Evolutionary conservation across 2,888 invertebrate genomes (phyloP).

Genomic region (Boloria euphrosyne): DNA sequence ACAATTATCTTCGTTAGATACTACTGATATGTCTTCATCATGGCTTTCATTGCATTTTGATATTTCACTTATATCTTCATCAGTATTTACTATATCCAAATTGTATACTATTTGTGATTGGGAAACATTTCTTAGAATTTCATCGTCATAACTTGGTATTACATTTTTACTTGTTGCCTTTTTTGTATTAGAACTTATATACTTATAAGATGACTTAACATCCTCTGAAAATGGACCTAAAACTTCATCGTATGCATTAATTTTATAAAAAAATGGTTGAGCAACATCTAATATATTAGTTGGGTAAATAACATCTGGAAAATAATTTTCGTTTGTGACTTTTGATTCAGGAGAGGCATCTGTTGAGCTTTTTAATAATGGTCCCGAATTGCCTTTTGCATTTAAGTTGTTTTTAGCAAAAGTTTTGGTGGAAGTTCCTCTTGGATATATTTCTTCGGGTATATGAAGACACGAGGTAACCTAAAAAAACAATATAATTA

Average conservation of each 20-base stretch:
- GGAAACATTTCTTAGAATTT: not conserved
- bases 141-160: not conserved
- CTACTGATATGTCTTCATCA: not conserved
- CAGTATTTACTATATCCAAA: not conserved
- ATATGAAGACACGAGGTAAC: constrained; percentile 8
- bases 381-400: not conserved
- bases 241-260: constrained; percentile 42
- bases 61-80: not conserved
- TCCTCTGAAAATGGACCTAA: constrained; percentile 57
- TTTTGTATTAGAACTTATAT: constrained; percentile 27
- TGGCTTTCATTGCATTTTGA: not conserved
- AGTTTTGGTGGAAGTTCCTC: not conserved
- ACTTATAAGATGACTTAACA: constrained; percentile 52
- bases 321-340: constrained; percentile 30
- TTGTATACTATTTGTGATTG: not conserved
- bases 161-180: constrained; percentile 14
- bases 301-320: constrained; percentile 47
- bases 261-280: constrained; percentile 57
- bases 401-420: not conserved
- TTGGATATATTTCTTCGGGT: constrained; percentile 9
- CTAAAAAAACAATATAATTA: constrained; percentile 14
- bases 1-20: not conserved
- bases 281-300: constrained; percentile 52
- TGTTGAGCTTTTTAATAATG: not conserved
- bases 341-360: constrained; percentile 13